phyloP scores from a whole-genome alignment of 2,888 invertebrate genomes.

The Drosophila helvetica region DNA sequence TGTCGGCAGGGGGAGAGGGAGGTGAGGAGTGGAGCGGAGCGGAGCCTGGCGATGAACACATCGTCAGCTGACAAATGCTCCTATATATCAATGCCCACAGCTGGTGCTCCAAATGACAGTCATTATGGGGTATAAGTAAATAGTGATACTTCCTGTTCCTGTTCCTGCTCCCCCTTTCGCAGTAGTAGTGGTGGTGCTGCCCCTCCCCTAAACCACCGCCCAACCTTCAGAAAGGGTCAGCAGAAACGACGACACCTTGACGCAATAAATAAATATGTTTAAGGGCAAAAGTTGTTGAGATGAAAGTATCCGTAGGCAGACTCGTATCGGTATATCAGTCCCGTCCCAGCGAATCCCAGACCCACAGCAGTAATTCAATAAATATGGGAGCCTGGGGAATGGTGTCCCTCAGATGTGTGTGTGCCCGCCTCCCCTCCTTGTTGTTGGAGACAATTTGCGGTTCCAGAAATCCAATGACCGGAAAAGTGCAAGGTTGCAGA shows the following conservation, averaged over 20 bases:
- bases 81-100: slow-evolving; percentile 77
- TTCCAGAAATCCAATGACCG: slow-evolving; percentile 27
- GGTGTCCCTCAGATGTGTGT: slow-evolving; percentile 34
- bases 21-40: neutral
- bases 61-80: slow-evolving; percentile 67
- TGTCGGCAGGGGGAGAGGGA: too few species aligned
- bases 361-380: slow-evolving; percentile 66
- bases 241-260: slow-evolving; percentile 65
- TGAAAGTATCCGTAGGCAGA: slow-evolving; percentile 10
- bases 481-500: slow-evolving; percentile 60
- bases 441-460: slow-evolving; percentile 23
- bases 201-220: too few species aligned
- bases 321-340: slow-evolving; percentile 38
- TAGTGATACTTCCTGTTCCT: slow-evolving; percentile 51
- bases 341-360: slow-evolving; percentile 25
- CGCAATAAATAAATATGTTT: slow-evolving; percentile 72
- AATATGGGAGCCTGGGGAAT: slow-evolving; percentile 62
- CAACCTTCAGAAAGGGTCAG: slow-evolving; percentile 50
- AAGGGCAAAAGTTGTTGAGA: slow-evolving; percentile 47
- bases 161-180: slow-evolving; percentile 26
- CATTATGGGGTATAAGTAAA: slow-evolving; percentile 72
- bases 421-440: slow-evolving; percentile 7
- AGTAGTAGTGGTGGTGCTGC: neutral
- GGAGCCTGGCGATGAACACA: slow-evolving; percentile 55
- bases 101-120: slow-evolving; percentile 73